Percentiles rank a stretch among this genome's conserved stretches.
phyloP scores from a whole-genome alignment of 1,140 invertebrate species.

The Daktulosphaira vitifoliae region DNA sequence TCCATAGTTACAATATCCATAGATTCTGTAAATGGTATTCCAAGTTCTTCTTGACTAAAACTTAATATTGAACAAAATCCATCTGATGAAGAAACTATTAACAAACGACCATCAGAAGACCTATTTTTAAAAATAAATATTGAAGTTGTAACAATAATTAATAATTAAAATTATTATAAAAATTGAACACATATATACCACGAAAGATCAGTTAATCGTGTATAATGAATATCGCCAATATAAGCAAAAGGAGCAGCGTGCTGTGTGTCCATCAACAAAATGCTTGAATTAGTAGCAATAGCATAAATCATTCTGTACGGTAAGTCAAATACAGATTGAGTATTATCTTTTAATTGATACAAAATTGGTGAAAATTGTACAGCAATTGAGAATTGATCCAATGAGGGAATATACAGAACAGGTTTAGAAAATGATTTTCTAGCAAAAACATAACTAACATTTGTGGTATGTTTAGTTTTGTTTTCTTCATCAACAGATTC shows the following conservation, averaged over 20 bases:
- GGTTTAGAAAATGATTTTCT: conserved; percentile 53
- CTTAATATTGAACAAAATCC: conserved; percentile 87
- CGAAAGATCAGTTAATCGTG: conserved; percentile 78
- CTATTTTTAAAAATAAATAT: conserved; percentile 42
- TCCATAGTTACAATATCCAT: not conserved
- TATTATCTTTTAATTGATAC: conserved; percentile 52
- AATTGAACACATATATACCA: conserved; percentile 52
- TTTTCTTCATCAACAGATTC: conserved; percentile 51
- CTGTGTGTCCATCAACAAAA: conserved; percentile 87
- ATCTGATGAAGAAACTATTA: conserved; percentile 87
- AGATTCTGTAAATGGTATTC: conserved; percentile 47
- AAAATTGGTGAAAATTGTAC: conserved; percentile 71
- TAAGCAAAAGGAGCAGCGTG: conserved; percentile 74
- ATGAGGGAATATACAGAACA: conserved; percentile 67
- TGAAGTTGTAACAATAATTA: not conserved
- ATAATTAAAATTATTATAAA: not conserved
- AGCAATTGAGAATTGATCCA: conserved; percentile 66
- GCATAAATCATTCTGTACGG: conserved; percentile 84
- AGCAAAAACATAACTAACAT: conserved; percentile 38
- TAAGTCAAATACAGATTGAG: conserved; percentile 51
- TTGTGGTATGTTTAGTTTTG: conserved; percentile 59
- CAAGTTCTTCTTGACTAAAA: conserved; percentile 75
- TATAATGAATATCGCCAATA: conserved; percentile 88
- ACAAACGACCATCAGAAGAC: conserved; percentile 69
- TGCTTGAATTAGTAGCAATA: conserved; percentile 75